Evolutionary conservation across 2,888 invertebrate genomes (phyloP).

Genomic region (Coenonympha glycerion): DNA sequence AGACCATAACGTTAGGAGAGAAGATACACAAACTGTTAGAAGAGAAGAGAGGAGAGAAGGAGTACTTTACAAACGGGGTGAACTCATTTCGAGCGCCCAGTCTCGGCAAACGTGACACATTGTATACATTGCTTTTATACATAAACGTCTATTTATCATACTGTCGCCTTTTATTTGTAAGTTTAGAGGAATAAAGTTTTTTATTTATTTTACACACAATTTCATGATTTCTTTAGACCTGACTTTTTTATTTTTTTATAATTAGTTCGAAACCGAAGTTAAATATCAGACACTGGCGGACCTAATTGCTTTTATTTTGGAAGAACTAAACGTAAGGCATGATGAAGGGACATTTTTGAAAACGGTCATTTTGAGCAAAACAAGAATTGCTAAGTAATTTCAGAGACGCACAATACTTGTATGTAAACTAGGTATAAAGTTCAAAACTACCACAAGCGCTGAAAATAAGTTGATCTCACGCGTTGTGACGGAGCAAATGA

Average conservation of each 20-base stretch:
- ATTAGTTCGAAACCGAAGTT: not conserved
- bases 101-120: constrained; percentile 60
- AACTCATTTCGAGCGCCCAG: constrained; percentile 86
- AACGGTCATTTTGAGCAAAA: too few species aligned
- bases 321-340: too few species aligned
- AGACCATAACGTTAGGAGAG: constrained; percentile 68
- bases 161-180: constrained; percentile 40
- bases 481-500: too few species aligned
- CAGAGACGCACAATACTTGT: too few species aligned
- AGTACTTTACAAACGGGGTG: constrained; percentile 84
- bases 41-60: constrained; percentile 41
- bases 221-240: constrained; percentile 10
- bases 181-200: constrained; percentile 26
- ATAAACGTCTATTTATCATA: constrained; percentile 71
- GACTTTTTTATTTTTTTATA: not conserved
- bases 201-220: constrained; percentile 21
- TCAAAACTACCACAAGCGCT: too few species aligned
- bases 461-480: too few species aligned
- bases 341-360: not conserved
- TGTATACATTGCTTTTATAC: constrained; percentile 58
- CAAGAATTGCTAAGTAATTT: too few species aligned
- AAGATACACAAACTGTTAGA: constrained; percentile 36
- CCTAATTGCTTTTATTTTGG: too few species aligned
- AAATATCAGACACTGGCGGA: too few species aligned
- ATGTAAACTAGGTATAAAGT: too few species aligned